Base-by-base conservation (phyloP, 2,888 invertebrate species). In the Rosalia funebris region DNA sequence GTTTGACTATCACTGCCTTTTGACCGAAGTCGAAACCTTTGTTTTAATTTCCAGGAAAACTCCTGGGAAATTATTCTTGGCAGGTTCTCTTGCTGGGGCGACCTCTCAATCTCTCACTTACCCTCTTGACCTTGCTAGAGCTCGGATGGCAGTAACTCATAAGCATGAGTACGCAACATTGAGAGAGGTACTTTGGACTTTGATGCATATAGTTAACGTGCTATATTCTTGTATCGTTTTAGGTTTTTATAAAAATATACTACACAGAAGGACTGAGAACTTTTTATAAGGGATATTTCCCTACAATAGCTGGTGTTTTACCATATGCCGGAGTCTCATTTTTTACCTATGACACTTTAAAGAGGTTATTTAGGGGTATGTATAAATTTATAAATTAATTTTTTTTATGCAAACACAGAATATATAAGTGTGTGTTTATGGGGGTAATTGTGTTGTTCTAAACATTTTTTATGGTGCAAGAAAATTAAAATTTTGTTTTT, bases 311-410 rank as follows among this genome's bases (percentile, higher is more conserved):
- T 14, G 98, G 98, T 0, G 96, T 96, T 1, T 91, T 98, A 69
- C 97, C 97, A 0, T 98, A 98, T 82, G 97, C 98, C 0, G 98
- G 98, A 1, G 92, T 93, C 48, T 96, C 97, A 11, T 99, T 99
- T 84, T 98, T 92, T 83, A 98, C 96, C 0, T 99, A 97, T 79
- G 98, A 98, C 83, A 91, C 93, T 0, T 85, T 98, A 17, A 98
- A 98, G 81, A 88, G 89, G 62, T 82, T 88, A 72, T 89, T 93
- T 75, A 82, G 84, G 75, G 91, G 94, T 94, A 79, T 83, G 66
- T 59, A 14, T 45, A 25, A n/a, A n/a, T n/a, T n/a, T n/a, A n/a
- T n/a, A n/a, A n/a, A n/a, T n/a, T n/a, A n/a, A n/a, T n/a, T n/a
- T n/a, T n/a, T n/a, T n/a, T n/a, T n/a, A n/a, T n/a, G n/a, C n/a